These are phyloP conservation scores for Phenganax subtilis DNA, from an alignment of 92 coral and sea anemone species.

Conservation along the genomic window DNA sequence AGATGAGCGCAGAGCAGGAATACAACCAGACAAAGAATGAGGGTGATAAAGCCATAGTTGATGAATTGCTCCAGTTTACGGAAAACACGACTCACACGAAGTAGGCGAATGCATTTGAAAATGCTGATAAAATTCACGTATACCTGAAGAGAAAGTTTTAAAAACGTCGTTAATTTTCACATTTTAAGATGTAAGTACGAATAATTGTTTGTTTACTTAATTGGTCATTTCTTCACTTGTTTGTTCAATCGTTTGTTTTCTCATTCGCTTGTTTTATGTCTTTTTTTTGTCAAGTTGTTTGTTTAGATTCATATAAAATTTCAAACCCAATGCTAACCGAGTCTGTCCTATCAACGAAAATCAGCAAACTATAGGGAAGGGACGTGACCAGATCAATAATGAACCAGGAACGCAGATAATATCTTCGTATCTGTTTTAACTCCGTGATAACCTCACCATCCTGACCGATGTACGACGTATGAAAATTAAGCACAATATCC, in stretches of 20 bases:
- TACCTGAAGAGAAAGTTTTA: conserved; percentile 43
- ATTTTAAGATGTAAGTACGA: not conserved
- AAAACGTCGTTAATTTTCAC: not conserved
- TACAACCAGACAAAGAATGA: conserved; percentile 70
- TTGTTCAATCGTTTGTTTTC: not conserved
- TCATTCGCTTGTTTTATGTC: not conserved
- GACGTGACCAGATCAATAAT: conserved; percentile 83
- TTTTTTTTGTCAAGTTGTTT: not conserved
- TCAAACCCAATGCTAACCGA: conserved; percentile 55
- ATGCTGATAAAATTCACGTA: conserved; percentile 68
- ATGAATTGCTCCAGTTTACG: conserved; percentile 90
- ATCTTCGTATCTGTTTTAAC: conserved; percentile 61
- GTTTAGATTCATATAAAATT: not conserved
- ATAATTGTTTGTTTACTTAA: not conserved
- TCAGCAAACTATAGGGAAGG: conserved; percentile 76
- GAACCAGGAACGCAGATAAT: conserved; percentile 85
- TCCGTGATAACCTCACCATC: conserved; percentile 87
- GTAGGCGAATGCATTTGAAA: conserved; percentile 83
- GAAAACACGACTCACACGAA: conserved; percentile 87
- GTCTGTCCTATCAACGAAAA: conserved; percentile 47
- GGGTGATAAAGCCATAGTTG: conserved; percentile 90
- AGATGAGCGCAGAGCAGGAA: conserved; percentile 91
- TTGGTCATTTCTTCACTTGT: not conserved
- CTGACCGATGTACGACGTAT: conserved; percentile 76
- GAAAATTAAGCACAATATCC: conserved; percentile 87